Conservation (phyloP, 2,797 vertebrate species). For the Neosilurus mollespiculum region DNA sequence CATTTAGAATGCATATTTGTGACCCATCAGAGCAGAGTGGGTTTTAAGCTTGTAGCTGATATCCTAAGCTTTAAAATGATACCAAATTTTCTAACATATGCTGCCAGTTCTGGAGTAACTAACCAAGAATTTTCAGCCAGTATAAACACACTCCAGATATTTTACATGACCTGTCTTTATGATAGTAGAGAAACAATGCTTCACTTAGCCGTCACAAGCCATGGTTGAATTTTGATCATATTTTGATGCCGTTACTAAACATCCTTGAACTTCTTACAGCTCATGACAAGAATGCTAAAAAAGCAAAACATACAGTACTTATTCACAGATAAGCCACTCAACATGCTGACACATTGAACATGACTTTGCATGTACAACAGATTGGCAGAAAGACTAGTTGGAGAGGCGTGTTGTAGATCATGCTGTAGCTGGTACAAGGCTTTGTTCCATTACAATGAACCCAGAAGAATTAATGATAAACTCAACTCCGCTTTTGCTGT, state of each 20-base stretch:
- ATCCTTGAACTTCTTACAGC: not conserved
- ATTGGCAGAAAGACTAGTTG: not conserved
- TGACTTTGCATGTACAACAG: constrained; percentile 2
- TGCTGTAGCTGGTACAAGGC: not conserved
- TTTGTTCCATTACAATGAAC: not conserved
- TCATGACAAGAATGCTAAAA: not conserved
- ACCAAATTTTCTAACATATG: no score
- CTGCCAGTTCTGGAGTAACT: no score
- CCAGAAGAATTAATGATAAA: not conserved
- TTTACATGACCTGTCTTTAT: not conserved
- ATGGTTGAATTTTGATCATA: not conserved
- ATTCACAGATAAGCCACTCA: not conserved
- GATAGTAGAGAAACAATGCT: not conserved
- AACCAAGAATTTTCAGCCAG: not conserved
- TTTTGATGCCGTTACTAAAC: not conserved
- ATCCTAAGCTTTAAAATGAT: no score
- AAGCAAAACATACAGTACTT: not conserved
- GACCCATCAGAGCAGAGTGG: no score
- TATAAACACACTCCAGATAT: constrained; percentile 1
- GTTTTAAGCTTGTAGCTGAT: no score
- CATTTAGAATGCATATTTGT: no score
- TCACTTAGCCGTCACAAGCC: not conserved
- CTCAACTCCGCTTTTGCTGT: not conserved
- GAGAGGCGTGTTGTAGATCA: not conserved
- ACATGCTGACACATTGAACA: not conserved